Base-by-base conservation (phyloP, 2,797 vertebrate genomes). In the Betta splendens region DNA sequence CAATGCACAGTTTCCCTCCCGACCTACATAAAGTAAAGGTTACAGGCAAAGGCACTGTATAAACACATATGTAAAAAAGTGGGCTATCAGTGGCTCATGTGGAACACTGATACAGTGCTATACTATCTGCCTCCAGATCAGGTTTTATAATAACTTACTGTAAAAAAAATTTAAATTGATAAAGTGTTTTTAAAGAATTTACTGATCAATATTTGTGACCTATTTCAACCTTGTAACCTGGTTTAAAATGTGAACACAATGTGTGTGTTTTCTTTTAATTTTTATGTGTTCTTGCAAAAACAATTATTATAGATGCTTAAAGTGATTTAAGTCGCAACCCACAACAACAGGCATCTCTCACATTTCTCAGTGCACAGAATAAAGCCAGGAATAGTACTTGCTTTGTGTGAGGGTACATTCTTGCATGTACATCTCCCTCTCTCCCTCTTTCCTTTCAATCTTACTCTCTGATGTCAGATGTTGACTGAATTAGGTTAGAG, bases 401-500 rank as follows among this genome's bases (percentile, higher is more conserved):
- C 85, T 88, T 87, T 90, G 71, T 81, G 74, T 66, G 70, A 71
- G 78, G 75, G 76, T 63, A 74, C 64, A 65, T 86, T 56, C 62
- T 83, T 65, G 64, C 68, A 69, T 79, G 59, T 47, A 66, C 68
- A 69, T 79, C 62, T 47, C 25, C 38, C 42, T 54, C 69, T 71
- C 69, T 72, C 51, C 64, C 75, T 56, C 64, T 70, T 72, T 77
- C 51, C 77, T 80, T 84, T 64, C 80, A 75, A 54, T 84, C 75
- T 84, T 82, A 86, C 84, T 90, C 86, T 85, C 78, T 83, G 77
- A 83, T 89, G 86, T 91, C 90, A 91, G 71, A 73, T 80, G 77
- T 89, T 93, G 91, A 92, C 91, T 92, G 91, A 92, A 92, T 93
- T 87, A 64, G 92, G 92, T 92, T 92, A 91, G 81, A 77, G 78